phyloP scores from a whole-genome alignment of 2,888 invertebrate species.

The Plusia festucae region DNA sequence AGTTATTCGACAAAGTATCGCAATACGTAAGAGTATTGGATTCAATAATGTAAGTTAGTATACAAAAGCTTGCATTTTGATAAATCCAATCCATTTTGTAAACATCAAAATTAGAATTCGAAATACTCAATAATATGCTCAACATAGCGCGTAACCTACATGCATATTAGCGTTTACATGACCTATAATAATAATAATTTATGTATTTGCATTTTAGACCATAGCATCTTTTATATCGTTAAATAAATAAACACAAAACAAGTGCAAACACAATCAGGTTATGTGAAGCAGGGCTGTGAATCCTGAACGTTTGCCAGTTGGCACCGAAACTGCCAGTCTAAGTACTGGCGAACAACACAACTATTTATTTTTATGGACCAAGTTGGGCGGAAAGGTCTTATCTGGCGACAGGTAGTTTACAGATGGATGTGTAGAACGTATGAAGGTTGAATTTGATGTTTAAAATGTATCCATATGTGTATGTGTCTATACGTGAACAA shows the following conservation, averaged over 20 bases:
- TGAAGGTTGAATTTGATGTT: neutral
- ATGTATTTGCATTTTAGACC: neutral
- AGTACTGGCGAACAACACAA: constrained; percentile 45
- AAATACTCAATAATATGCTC: neutral
- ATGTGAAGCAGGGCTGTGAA: constrained; percentile 43
- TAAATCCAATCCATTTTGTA: neutral
- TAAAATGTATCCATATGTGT: neutral
- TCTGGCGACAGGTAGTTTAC: constrained; percentile 32
- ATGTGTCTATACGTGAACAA: neutral
- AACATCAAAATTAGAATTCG: neutral
- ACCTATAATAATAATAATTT: too few relatives aligned
- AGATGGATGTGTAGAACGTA: neutral
- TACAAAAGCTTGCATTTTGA: too few relatives aligned
- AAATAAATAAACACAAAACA: constrained; percentile 22
- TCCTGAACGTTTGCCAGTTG: constrained; percentile 65
- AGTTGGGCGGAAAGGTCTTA: constrained; percentile 26
- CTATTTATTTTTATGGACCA: constrained; percentile 53
- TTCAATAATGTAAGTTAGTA: too few relatives aligned
- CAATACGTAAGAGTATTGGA: too few relatives aligned
- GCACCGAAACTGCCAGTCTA: constrained; percentile 57
- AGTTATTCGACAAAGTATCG: too few relatives aligned
- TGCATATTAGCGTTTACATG: neutral
- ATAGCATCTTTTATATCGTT: neutral
- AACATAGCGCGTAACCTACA: neutral
- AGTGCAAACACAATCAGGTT: constrained; percentile 49